A percentile compares a stretch with the other conserved stretches of the same genome.
phyloP scores from a whole-genome alignment of 1,140 invertebrate species.

The Pseudomyrmex concolor region DNA sequence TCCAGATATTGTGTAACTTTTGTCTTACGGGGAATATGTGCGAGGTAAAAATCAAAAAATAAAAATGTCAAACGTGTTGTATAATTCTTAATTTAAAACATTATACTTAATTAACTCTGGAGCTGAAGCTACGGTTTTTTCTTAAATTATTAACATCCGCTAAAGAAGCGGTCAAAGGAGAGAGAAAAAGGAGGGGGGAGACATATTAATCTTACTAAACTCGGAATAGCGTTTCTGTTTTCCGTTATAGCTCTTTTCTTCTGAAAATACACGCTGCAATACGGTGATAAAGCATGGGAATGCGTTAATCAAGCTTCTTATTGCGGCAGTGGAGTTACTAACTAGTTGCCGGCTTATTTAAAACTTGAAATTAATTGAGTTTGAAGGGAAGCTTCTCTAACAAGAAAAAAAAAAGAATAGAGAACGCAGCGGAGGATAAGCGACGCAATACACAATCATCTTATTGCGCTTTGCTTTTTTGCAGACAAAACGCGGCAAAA shows the following conservation, averaged over 20 bases:
- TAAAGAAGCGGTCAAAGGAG: not conserved
- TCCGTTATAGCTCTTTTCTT: constrained; percentile 43
- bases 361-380: constrained; percentile 60
- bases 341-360: constrained; percentile 59
- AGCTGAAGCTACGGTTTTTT: not conserved
- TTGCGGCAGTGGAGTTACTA: constrained; percentile 57
- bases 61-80: too few relatives aligned
- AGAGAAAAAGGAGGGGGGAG: not conserved
- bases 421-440: constrained; percentile 34
- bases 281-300: constrained; percentile 58
- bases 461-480: constrained; percentile 34
- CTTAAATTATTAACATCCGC: constrained; percentile 1
- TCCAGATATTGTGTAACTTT: constrained; percentile 12
- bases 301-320: constrained; percentile 61
- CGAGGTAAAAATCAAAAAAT: not conserved
- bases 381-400: constrained; percentile 59
- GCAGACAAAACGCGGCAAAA: not conserved
- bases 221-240: not conserved
- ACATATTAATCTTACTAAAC: constrained; percentile 34
- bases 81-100: too few relatives aligned
- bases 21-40: not conserved
- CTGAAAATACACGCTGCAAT: constrained; percentile 45
- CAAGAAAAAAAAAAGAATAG: constrained; percentile 24
- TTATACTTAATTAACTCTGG: not conserved
- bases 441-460: constrained; percentile 14